These are phyloP conservation scores for Cephalotes varians DNA, from an alignment of 2,888 invertebrate genomes.

Conservation along the genomic window DNA sequence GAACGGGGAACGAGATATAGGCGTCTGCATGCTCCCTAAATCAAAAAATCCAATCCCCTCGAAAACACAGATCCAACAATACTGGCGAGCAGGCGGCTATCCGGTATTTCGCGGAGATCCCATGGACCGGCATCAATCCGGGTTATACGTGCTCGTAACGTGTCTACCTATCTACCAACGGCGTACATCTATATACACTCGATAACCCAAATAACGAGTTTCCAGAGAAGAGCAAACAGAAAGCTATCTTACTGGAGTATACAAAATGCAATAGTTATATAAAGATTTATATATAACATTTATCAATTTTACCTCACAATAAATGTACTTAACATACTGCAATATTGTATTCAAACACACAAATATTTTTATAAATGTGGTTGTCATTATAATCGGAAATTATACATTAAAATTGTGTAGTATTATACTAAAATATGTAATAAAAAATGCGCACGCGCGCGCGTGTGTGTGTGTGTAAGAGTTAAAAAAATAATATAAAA, in stretches of 20 bases:
- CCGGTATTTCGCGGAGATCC: constrained; percentile 70
- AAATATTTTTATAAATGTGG: not conserved
- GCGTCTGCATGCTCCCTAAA: constrained; percentile 68
- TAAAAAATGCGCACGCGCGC: not conserved
- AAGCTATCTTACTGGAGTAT: constrained; percentile 11
- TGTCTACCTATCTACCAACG: constrained; percentile 60
- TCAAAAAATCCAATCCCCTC: constrained; percentile 75
- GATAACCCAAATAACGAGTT: constrained; percentile 76
- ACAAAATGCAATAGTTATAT: constrained; percentile 1
- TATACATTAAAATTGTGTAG: not conserved
- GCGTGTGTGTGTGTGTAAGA: too few species aligned
- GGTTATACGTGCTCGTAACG: constrained; percentile 74
- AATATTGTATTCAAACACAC: not conserved
- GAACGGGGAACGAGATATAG: constrained; percentile 59
- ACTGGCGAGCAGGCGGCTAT: constrained; percentile 70
- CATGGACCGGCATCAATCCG: constrained; percentile 71
- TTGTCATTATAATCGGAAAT: not conserved
- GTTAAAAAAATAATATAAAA: not conserved
- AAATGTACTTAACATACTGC: not conserved
- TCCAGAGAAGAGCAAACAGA: constrained; percentile 65
- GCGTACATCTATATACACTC: constrained; percentile 58
- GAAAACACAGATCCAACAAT: constrained; percentile 76
- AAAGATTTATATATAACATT: not conserved
- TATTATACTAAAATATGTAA: not conserved
- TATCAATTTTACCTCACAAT: not conserved